phyloP scores from a whole-genome alignment of 2,797 vertebrate genomes.

The Urosaurus nigricauda region DNA sequence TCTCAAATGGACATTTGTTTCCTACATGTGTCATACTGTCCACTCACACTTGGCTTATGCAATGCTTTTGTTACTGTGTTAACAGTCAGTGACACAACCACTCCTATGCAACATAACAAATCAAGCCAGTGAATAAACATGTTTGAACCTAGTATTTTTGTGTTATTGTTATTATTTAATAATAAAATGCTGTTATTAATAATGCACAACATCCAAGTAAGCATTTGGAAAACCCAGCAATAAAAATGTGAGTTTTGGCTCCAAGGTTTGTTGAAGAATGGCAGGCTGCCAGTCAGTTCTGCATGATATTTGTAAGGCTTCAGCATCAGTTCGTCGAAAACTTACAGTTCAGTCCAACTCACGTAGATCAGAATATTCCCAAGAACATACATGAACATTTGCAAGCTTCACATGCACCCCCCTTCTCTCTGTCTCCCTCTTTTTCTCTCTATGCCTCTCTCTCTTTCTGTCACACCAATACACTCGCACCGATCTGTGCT shows the following conservation, averaged over 20 bases:
- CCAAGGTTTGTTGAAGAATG: slow-evolving; percentile 67
- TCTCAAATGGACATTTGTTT: not conserved
- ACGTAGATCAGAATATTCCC: not conserved
- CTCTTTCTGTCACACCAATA: slow-evolving; percentile 29
- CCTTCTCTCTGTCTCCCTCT: not conserved
- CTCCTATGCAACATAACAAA: not conserved
- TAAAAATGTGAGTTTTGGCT: slow-evolving; percentile 67
- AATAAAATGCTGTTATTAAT: slow-evolving; percentile 63
- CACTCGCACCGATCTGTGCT: slow-evolving; percentile 39
- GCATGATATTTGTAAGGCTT: slow-evolving; percentile 69
- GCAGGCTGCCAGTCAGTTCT: slow-evolving; percentile 68
- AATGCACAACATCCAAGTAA: slow-evolving; percentile 67
- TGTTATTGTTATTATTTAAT: slow-evolving; percentile 69
- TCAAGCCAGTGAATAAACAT: not conserved
- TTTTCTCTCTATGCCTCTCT: not conserved
- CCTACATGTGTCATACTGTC: not conserved
- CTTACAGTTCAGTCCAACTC: slow-evolving; percentile 69
- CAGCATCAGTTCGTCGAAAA: slow-evolving; percentile 72
- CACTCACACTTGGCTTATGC: not conserved
- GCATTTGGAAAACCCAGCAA: slow-evolving; percentile 67
- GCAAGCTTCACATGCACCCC: not conserved
- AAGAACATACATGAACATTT: not conserved
- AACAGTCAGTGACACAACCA: not conserved
- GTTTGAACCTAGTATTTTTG: slow-evolving; percentile 15
- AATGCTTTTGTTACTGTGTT: not conserved